Conservation (phyloP, 2,113 vertebrate genomes). For the Prietella phreatophila region DNA sequence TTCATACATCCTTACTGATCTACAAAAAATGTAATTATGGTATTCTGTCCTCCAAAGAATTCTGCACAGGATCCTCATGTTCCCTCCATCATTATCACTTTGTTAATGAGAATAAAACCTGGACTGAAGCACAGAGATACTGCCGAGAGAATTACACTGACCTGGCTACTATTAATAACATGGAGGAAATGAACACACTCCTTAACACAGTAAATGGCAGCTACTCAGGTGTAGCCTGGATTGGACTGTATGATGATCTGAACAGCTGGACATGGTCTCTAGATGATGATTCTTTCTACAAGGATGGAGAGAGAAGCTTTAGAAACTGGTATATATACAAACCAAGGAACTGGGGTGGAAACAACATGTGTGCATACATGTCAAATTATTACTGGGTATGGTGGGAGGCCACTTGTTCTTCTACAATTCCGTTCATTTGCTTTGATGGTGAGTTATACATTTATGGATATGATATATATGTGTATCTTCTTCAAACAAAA, state of each 20-base stretch:
- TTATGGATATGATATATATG: not conserved
- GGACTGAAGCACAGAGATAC: too few species aligned
- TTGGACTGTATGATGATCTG: conserved; percentile 1
- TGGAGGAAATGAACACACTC: not conserved
- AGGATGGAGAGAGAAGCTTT: not conserved
- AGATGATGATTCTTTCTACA: conserved; percentile 21
- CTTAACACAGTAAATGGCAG: not conserved
- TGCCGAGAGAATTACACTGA: too few species aligned
- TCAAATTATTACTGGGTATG: not conserved
- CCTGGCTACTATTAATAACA: too few species aligned
- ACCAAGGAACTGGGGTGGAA: not conserved
- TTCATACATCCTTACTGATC: not conserved
- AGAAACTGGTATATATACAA: conserved; percentile 16
- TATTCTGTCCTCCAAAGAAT: not conserved
- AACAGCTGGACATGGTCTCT: conserved; percentile 25
- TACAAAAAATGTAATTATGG: not conserved
- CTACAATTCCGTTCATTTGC: not conserved
- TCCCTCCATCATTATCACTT: not conserved
- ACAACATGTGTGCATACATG: not conserved
- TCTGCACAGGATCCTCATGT: not conserved
- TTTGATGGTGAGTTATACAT: conserved; percentile 29
- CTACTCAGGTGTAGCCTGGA: conserved; percentile 10
- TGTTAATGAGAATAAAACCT: too few species aligned
- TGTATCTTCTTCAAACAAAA: too few species aligned
- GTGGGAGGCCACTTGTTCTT: accelerated